Percentiles rank a stretch among this genome's conserved stretches.
These are phyloP conservation scores for Mugil cephalus DNA, from an alignment of 2,113 vertebrate genomes.

Conservation along the genomic window DNA sequence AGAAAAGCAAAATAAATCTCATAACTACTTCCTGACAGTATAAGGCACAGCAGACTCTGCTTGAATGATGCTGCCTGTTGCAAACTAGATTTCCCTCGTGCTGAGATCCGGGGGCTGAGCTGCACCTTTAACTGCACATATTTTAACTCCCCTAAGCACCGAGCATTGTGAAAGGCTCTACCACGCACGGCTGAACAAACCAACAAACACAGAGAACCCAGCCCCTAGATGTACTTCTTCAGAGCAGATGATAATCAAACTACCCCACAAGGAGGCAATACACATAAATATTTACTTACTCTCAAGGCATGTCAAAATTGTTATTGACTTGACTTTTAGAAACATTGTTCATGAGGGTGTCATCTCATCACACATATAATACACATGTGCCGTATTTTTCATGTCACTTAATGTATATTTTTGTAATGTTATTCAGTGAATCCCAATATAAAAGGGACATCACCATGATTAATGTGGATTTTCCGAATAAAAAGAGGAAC, in stretches of 20 bases:
- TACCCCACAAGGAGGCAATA: neutral
- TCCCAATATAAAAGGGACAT: neutral
- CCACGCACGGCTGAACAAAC: slow-evolving; percentile 33
- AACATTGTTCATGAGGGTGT: neutral
- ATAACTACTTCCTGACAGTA: slow-evolving; percentile 1
- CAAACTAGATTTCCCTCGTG: slow-evolving; percentile 21
- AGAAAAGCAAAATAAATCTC: neutral
- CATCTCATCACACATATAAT: slow-evolving; percentile 2
- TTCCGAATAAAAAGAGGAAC: neutral
- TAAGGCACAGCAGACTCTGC: neutral
- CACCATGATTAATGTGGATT: slow-evolving; percentile 3
- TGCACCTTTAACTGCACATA: slow-evolving; percentile 23
- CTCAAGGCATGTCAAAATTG: neutral
- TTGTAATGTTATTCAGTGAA: too few species aligned
- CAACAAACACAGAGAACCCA: slow-evolving; percentile 20
- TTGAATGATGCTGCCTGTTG: slow-evolving; percentile 20
- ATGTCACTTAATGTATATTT: too few species aligned
- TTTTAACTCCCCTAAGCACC: slow-evolving; percentile 19
- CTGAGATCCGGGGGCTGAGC: slow-evolving; percentile 18
- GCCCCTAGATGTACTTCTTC: too few species aligned
- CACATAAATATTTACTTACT: neutral
- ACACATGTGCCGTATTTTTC: neutral
- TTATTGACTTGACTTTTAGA: too few species aligned
- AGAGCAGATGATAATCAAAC: too few species aligned
- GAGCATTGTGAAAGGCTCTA: slow-evolving; percentile 30